Evolutionary conservation across 2,797 vertebrate genomes (phyloP).

Genomic region (Fistularia commersonii): DNA sequence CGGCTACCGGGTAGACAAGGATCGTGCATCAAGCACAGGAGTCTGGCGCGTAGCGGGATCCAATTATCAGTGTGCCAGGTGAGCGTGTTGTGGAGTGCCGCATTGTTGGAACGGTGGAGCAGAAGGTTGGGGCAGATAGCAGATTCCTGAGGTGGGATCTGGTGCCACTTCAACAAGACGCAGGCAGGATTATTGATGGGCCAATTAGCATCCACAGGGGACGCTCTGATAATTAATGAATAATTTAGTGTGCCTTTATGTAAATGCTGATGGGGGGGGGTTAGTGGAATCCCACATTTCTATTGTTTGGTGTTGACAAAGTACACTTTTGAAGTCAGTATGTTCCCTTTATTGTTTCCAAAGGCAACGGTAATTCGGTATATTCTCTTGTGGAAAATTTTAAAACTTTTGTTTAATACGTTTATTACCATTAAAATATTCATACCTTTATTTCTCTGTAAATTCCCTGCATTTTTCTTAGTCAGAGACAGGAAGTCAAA

Average conservation of each 20-base stretch:
- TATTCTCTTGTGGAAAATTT: conserved; percentile 18
- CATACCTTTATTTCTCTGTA: too few species aligned
- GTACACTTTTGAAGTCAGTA: conserved; percentile 53
- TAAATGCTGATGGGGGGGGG: conserved; percentile 72
- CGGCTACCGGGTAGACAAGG: conserved; percentile 1
- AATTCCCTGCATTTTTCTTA: conserved; percentile 72
- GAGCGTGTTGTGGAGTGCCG: conserved; percentile 47
- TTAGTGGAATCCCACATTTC: conserved; percentile 58
- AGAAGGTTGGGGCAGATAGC: conserved; percentile 65
- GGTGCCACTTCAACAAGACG: conserved; percentile 63
- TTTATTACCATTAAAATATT: too few species aligned
- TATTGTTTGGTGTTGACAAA: conserved; percentile 66
- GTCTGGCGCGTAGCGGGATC: conserved; percentile 9
- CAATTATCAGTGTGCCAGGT: conserved; percentile 23
- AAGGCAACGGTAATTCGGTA: conserved; percentile 26
- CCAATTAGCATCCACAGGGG: conserved; percentile 78
- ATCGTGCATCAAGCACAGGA: conserved; percentile 6
- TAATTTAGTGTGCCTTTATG: conserved; percentile 77
- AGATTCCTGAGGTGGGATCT: conserved; percentile 69
- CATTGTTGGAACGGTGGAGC: conserved; percentile 36
- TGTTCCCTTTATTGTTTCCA: conserved; percentile 35
- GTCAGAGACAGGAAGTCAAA: conserved; percentile 75
- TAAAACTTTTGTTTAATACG: conserved; percentile 58
- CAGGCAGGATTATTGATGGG: conserved; percentile 77
- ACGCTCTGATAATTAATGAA: conserved; percentile 77